Evolutionary conservation across 2,888 invertebrate genomes (phyloP), one percentile per base, ranked within the genome.

Genomic region (Ypsolopha scabrella): DNA sequence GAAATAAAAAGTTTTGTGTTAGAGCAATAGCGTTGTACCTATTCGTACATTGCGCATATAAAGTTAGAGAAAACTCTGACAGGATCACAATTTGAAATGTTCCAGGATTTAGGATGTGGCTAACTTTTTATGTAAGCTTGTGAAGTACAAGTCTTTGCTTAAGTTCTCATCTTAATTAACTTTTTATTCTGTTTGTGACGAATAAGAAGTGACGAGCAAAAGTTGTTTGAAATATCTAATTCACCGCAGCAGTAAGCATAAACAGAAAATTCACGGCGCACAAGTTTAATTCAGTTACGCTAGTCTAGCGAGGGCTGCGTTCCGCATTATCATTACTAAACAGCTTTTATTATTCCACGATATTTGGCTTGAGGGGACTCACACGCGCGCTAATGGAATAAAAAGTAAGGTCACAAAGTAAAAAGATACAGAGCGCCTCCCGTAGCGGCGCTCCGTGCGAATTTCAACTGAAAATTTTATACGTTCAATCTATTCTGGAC

Each of bases 381-480:
- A 80, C 81, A 80, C 75, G 77, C 76, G 68, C 79, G 75, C 78
- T 86, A 86, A 86, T 86, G 83, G 86, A 86, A 86, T 86, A 86
- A 86, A 86, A 86, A 86, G 86, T 83, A 83, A 86, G 86, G 82
- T 85, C 78, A 79, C 83, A 82, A 80, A 82, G 81, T 83, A 85
- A 80, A 83, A 81, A 83, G 82, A 85, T 80, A 83, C 81, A 81
- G 77, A 75, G 81, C 68, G 70, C 69, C 80, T 79, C 82, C 82
- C 86, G 77, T 71, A 75, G 74, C 77, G 79, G 72, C 70, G 78
- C 74, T 80, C 78, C 80, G 74, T 79, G 80, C 76, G 80, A 83
- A 83, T 82, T 81, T 79, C 78, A 58, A 85, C 85, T 86, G 85
- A 86, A 86, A 86, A 80, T 86, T 86, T 86, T 85, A 86, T 85